Evolutionary conservation across 2,888 invertebrate genomes (phyloP).

Genomic region (Trissolcus brochymenae): DNA sequence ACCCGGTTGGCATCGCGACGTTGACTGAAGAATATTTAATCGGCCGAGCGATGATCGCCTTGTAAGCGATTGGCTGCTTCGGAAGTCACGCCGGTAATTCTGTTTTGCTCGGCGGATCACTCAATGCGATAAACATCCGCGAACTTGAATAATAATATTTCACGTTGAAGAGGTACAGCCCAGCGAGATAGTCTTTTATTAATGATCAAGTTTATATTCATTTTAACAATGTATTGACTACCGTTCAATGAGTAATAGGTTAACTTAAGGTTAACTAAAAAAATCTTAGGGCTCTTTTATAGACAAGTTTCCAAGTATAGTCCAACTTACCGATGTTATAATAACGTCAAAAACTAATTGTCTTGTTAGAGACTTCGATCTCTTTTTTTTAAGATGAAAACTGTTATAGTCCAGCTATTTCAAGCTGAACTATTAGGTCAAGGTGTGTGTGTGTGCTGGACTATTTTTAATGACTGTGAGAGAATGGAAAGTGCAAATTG

Average conservation of each 20-base stretch:
- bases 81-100: conserved; percentile 47
- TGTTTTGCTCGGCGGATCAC: conserved; percentile 40
- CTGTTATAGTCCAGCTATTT: too few relatives aligned
- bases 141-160: conserved; percentile 48
- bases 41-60: conserved; percentile 34
- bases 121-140: conserved; percentile 37
- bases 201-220: conserved; percentile 42
- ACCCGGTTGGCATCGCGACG: conserved; percentile 62
- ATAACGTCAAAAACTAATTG: too few relatives aligned
- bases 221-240: conserved; percentile 33
- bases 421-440: too few relatives aligned
- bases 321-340: too few relatives aligned
- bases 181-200: conserved; percentile 47
- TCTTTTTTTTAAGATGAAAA: too few relatives aligned
- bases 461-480: too few relatives aligned
- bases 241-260: conserved; percentile 37
- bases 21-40: conserved; percentile 35
- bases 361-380: too few relatives aligned
- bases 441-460: too few relatives aligned
- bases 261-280: conserved; percentile 9
- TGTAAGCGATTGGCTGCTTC: conserved; percentile 32
- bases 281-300: too few relatives aligned
- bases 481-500: background rate
- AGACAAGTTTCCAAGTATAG: too few relatives aligned
- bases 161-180: conserved; percentile 22